Evolutionary conservation across 1,140 invertebrate species (phyloP), one percentile per base, ranked within the genome.

Genomic region (Neodiprion fabricii): DNA sequence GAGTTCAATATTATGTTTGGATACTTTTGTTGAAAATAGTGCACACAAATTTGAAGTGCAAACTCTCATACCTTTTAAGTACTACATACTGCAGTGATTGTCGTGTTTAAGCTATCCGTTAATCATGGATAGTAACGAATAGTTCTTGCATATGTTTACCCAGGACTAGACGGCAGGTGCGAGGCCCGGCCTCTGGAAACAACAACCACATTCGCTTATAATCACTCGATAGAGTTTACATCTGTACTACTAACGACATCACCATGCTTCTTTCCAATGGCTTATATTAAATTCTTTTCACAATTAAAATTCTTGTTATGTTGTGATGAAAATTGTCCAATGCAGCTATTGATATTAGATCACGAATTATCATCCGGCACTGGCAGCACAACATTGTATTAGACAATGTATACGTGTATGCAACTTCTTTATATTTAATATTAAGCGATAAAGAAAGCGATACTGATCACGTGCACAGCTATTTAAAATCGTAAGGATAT

Each of bases 191-290:
- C 76, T 80, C 83, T 73, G 86, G 85, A 82, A 89, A 87, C 86
- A 88, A 87, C 86, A 89, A 88, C 79, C 85, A 87, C 79, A 87
- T 88, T 83, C 81, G 85, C 83, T 85, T 87, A 78, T 86, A 86
- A 86, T 75, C 77, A 69, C 28, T 28, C 21, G 47, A 23, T 72
- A 71, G 48, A 48, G 17, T 48, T 48, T 28, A 69, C 47, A 67
- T 49, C 70, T 72, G 79, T 73, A 73, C 72, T 76, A 61, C 68
- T 66, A n/a, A 50, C 50, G 53, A 65, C 61, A n/a, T 14, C 47
- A 47, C 66, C 65, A 67, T 72, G 50, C 17, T 40, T 47, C n/a
- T 50, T 53, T 65, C 23, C 71, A 72, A 53, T 12, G 61, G 61
- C 17, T 17, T 23, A 72, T 53, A 72, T 53, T 21, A 50, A 72